Evolutionary conservation across 2,113 vertebrate species (phyloP), one percentile per base, ranked within the genome.

Genomic region (Ondatra zibethicus): DNA sequence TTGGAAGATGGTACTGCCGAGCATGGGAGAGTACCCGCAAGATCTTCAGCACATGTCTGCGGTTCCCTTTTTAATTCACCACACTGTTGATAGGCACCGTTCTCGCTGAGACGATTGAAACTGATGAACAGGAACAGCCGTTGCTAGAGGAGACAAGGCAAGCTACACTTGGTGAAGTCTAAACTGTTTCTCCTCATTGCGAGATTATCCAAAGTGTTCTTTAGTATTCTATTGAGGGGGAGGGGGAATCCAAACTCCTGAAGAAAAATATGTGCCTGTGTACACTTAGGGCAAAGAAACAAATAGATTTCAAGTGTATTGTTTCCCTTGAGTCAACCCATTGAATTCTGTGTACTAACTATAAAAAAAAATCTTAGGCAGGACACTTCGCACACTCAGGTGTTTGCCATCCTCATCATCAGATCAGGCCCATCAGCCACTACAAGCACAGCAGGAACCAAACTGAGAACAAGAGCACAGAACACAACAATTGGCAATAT

Each of bases 81-180:
- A 70, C 52, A 76, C 11, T 13, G 33, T 17, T 76, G n/a, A 70
- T 50, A 45, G 52, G 23, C 50, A 88, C 3, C 58, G 52, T 27
- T 90, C 90, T 65, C 45, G 52, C n/a, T 85, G 25, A 45, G 33
- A 39, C 61, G 75, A 84, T 89, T 78, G 42, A 94, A 25, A 0
- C 55, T 77, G 89, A 42, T 81, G 52, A 86, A 55, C 55, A 50
- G 88, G 89, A 87, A 9, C 8, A 47, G 19, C 29, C 23, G n/a
- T 87, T 93, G 42, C 36, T 92, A 88, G 88, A 93, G 58, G 58
- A 31, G 73, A 50, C 63, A 88, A 55, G 82, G 50, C 68, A 77
- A 85, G 42, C 12, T 55, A 47, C 5, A 45, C 27, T 72, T 95
- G 33, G 61, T 39, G 29, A 70, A 84, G 29, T 89, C 72, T 50